Evolutionary conservation across 2,113 vertebrate species (phyloP).

Genomic region (Emydura subglobosa): DNA sequence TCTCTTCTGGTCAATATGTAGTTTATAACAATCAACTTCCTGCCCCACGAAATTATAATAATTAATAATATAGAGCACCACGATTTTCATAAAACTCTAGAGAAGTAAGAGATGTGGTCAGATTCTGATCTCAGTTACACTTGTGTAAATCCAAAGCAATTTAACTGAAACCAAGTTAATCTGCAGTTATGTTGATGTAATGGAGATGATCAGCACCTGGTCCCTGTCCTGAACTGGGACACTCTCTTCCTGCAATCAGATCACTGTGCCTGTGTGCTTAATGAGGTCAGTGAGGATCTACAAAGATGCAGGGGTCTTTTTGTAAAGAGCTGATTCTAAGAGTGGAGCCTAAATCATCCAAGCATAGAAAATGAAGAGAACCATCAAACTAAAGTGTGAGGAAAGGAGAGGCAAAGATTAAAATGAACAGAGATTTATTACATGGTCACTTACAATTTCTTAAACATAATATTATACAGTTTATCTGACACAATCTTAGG

Average conservation of each 20-base stretch:
- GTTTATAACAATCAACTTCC: neutral
- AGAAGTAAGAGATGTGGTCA: neutral
- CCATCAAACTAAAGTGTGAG: neutral
- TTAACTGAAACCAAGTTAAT: neutral
- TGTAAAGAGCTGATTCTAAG: neutral
- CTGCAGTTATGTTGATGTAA: neutral
- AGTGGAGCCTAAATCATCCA: neutral
- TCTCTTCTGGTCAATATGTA: neutral
- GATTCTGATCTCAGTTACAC: neutral
- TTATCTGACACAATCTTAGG: neutral
- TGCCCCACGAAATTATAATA: neutral
- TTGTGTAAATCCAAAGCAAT: neutral
- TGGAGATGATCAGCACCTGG: neutral
- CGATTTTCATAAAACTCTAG: neutral
- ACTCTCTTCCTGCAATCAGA: neutral
- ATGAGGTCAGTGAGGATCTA: neutral
- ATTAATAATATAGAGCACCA: neutral
- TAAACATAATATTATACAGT: neutral
- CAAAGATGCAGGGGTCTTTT: neutral
- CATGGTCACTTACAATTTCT: neutral
- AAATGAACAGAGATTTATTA: neutral
- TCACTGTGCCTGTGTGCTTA: neutral
- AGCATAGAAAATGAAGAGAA: neutral
- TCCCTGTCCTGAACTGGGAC: neutral
- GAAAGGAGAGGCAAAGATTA: neutral